phyloP scores from a whole-genome alignment of 2,113 vertebrate species.

The Patagioenas fasciata region DNA sequence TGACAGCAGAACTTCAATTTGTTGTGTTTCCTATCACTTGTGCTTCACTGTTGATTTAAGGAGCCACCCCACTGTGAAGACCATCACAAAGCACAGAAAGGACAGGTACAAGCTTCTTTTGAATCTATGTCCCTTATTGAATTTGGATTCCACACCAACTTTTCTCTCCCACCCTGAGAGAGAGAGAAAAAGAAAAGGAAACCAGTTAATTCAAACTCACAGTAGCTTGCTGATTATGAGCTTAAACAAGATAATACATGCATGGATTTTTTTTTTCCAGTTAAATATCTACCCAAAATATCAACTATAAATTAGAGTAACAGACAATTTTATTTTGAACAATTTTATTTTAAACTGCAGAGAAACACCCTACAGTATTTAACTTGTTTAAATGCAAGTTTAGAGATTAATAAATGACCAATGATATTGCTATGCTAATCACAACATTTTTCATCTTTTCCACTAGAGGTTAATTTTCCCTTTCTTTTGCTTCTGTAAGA shows the following conservation, averaged over 20 bases:
- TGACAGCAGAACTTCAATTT: neutral
- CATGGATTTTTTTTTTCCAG: neutral
- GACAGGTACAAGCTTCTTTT: neutral
- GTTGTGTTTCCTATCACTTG: neutral
- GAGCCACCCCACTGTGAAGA: neutral
- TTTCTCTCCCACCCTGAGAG: neutral
- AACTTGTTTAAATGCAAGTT: conserved; percentile 2
- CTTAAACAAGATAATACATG: neutral
- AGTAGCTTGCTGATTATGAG: neutral
- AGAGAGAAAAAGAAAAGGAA: neutral
- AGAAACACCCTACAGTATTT: neutral
- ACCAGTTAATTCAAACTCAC: neutral
- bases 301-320: neutral
- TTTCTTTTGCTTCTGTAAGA: neutral
- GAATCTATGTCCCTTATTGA: neutral
- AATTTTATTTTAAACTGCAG: neutral
- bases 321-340: neutral
- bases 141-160: neutral
- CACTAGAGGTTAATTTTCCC: neutral
- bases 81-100: neutral
- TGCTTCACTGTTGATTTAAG: neutral
- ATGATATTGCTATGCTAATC: neutral
- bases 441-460: conserved; percentile 10
- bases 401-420: neutral
- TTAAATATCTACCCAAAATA: neutral